Evolutionary conservation across 2,113 vertebrate species (phyloP).

Genomic region (Typhlomys cinereus): DNA sequence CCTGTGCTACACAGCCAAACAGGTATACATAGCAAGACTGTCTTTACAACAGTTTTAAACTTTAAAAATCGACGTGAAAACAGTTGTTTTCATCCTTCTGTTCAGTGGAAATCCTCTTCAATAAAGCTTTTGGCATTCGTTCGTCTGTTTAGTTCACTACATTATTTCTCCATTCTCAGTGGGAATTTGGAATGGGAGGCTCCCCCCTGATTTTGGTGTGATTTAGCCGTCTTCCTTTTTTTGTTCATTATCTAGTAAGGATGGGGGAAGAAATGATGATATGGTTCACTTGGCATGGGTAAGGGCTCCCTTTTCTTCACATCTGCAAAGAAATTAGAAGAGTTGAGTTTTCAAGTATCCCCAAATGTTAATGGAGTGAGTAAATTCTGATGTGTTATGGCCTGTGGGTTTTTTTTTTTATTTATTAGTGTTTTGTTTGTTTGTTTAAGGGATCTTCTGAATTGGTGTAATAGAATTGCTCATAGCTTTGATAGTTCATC

Average conservation of each 20-base stretch:
- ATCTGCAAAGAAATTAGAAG: neutral
- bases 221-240: neutral
- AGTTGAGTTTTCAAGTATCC: neutral
- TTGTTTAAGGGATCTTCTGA: constrained; percentile 92
- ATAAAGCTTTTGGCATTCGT: neutral
- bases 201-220: neutral
- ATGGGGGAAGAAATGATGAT: neutral
- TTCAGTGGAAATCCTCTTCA: neutral
- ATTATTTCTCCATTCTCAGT: neutral
- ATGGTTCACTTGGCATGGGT: neutral
- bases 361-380: neutral
- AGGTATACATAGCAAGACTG: neutral
- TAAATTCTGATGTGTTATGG: constrained; percentile 15
- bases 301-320: neutral
- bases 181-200: neutral
- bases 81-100: neutral
- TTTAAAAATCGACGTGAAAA: neutral
- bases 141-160: neutral
- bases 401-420: neutral
- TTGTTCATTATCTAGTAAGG: neutral
- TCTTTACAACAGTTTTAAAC: neutral
- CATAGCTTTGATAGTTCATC: constrained; percentile 90
- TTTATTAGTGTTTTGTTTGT: neutral
- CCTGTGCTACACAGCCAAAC: neutral
- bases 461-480: constrained; percentile 96